phyloP scores from a whole-genome alignment of 2,797 vertebrate species.

The Xenops minutus region DNA sequence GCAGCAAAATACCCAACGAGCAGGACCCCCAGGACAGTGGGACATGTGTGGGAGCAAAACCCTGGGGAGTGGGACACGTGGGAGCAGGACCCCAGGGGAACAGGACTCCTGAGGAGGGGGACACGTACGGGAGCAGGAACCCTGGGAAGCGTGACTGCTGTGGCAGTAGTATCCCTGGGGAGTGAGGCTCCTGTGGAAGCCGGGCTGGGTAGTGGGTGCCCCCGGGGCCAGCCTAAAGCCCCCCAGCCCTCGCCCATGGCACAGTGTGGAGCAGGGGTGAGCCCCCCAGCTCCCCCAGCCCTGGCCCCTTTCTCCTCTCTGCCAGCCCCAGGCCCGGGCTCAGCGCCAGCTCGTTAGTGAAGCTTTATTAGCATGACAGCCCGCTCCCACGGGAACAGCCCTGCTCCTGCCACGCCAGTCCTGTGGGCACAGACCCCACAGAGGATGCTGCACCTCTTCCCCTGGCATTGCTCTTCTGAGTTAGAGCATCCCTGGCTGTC shows the following conservation, averaged over 20 bases:
- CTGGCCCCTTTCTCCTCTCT: neutral
- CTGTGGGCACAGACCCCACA: neutral
- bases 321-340: neutral
- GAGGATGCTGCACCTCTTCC: neutral
- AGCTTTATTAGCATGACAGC: neutral
- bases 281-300: no score
- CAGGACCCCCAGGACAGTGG: neutral
- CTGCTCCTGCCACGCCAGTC: neutral
- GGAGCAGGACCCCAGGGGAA: neutral
- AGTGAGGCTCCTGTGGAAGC: neutral
- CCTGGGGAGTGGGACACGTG: neutral
- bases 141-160: neutral
- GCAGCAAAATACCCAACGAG: neutral
- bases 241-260: neutral
- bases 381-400: conserved; percentile 34
- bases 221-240: neutral
- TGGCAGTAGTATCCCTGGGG: neutral
- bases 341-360: conserved; percentile 12
- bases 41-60: no score
- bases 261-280: neutral
- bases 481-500: neutral
- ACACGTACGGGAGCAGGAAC: neutral
- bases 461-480: neutral
- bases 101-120: neutral
- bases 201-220: neutral